Percentiles rank a stretch among this genome's conserved stretches.
These are phyloP conservation scores for Pinna nobilis DNA, from an alignment of 1,140 invertebrate genomes.

Conservation along the genomic window DNA sequence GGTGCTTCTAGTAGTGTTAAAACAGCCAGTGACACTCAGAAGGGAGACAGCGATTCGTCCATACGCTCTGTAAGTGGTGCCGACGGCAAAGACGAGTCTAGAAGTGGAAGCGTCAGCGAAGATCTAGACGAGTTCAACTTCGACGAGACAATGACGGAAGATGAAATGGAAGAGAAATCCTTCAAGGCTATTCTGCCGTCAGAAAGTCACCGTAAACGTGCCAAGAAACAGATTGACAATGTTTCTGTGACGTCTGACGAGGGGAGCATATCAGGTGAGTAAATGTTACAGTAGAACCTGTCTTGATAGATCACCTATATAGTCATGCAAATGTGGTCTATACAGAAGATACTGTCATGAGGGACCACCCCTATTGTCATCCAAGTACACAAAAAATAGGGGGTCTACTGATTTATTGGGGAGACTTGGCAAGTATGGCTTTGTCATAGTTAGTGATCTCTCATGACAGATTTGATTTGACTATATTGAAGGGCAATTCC, in stretches of 20 bases:
- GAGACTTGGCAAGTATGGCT: too few relatives aligned
- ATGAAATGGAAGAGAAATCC: constrained; percentile 70
- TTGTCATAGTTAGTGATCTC: too few relatives aligned
- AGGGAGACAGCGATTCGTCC: constrained; percentile 48
- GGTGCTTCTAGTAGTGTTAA: constrained; percentile 45
- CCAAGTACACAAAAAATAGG: constrained; percentile 70
- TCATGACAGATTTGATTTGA: too few relatives aligned
- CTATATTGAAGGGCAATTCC: too few relatives aligned
- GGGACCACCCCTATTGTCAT: constrained; percentile 71
- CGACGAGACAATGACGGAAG: constrained; percentile 70
- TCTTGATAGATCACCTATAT: too few relatives aligned
- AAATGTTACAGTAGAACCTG: background rate
- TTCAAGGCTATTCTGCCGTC: constrained; percentile 69
- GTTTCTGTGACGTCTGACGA: constrained; percentile 60
- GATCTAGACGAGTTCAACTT: constrained; percentile 65
- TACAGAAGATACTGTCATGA: too few relatives aligned
- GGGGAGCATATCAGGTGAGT: constrained; percentile 40
- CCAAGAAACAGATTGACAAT: constrained; percentile 58
- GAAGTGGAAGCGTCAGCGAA: constrained; percentile 54
- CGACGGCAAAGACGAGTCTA: constrained; percentile 43
- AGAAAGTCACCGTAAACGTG: constrained; percentile 68
- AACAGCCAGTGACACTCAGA: constrained; percentile 56
- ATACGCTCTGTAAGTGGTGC: constrained; percentile 56
- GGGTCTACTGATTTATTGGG: constrained; percentile 73
- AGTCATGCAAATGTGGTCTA: too few relatives aligned